Conservation (phyloP, 2,113 vertebrate species). For the Chaetorhynchus papuensis region DNA sequence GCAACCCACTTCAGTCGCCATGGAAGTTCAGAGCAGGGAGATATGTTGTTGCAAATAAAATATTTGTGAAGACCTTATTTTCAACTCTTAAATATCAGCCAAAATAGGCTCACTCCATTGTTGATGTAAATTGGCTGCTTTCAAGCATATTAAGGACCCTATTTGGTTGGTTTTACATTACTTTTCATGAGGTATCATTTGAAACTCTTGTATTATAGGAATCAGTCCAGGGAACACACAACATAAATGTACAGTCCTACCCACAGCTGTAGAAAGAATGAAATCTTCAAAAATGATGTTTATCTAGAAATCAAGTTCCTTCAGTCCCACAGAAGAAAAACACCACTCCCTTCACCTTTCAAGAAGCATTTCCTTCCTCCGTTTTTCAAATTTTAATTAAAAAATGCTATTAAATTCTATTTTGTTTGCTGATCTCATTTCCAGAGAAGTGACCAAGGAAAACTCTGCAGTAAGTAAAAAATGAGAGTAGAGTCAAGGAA, state of each 20-base stretch:
- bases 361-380: neutral
- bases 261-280: neutral
- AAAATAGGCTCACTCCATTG: neutral
- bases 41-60: neutral
- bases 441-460: neutral
- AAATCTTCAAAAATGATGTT: neutral
- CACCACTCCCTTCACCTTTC: neutral
- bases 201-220: conserved; percentile 1
- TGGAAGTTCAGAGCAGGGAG: neutral
- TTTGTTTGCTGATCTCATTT: neutral
- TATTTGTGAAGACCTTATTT: neutral
- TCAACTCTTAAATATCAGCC: neutral
- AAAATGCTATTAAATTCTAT: neutral
- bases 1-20: neutral
- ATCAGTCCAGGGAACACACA: neutral
- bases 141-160: neutral
- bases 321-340: neutral
- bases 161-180: conserved; percentile 11
- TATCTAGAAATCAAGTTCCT: conserved; percentile 5
- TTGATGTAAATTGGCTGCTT: conserved; percentile 13
- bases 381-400: neutral
- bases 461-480: neutral
- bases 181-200: conserved; percentile 7
- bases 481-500: neutral
- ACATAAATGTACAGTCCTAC: neutral